Base-by-base conservation (phyloP, 2,888 invertebrate genomes). In the Cryptus armator region DNA sequence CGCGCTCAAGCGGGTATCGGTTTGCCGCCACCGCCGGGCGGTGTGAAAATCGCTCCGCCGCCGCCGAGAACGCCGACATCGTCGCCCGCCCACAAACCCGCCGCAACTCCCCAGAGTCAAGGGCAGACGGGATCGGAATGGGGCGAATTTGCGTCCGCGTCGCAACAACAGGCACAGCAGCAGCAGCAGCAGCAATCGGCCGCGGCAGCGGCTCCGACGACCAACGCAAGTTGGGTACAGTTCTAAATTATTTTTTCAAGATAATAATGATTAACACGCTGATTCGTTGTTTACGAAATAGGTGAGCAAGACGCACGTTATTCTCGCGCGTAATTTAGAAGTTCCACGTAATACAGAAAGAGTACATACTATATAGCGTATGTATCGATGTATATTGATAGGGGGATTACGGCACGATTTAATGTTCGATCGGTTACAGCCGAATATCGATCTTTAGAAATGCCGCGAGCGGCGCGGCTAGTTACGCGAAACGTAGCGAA, bases 21-120 rank as follows among this genome's bases (percentile, higher is more conserved):
- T 14, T 95, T 98, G 75, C 98, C 98, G 51, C 99, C 99, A 6
- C 98, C 98, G 10, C 97, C 98, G 0, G 96, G 97, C 59, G 94
- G 96, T 2, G 96, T 97, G 1, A 97, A 96, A 93, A 95, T 97
- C 84, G 96, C 97, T 16, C 97, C 97, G 83, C 97, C 98, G 70
- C 97, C 97, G 1, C 96, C 97, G 10, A 94, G 93, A 72, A 94
- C 94, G 44, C 94, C 94, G 62, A 96, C 96, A n/a, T 96, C 96
- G 7, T 97, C 98, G 14, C 98, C 98, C 48, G 96, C 97, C 72
- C 97, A 97, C 88, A 96, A 95, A 79, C 96, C 96, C 48, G 94
- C 95, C 29, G 95, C 96, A 76, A 94, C 94, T 14, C 94, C 94
- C 9, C 93, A 94, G 82, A 92, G 91, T 87, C 92, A 94, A 79